These are phyloP conservation scores for Enteromius fasciolatus DNA, from an alignment of 2,797 vertebrate species.

Conservation along the genomic window DNA sequence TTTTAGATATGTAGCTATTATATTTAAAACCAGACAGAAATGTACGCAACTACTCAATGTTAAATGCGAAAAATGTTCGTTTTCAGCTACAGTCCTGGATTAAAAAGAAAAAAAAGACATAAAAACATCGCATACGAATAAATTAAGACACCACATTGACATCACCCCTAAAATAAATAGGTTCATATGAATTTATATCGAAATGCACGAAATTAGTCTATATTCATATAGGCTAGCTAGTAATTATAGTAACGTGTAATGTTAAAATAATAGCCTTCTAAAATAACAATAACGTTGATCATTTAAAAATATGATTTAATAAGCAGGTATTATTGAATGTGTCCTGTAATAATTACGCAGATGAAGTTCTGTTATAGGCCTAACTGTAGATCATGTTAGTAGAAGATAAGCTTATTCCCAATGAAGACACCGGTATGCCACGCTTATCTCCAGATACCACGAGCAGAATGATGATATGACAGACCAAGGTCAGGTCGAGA, in stretches of 20 bases:
- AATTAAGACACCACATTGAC: background rate
- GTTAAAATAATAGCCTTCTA: background rate
- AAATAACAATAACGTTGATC: background rate
- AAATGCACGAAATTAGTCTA: background rate
- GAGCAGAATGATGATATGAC: constrained; percentile 51
- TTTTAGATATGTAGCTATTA: too few relatives aligned
- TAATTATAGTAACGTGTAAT: background rate
- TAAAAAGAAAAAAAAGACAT: background rate
- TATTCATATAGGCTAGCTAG: background rate
- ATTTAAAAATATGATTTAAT: background rate
- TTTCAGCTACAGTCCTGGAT: background rate
- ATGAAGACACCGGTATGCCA: constrained; percentile 35
- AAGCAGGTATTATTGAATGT: constrained; percentile 30
- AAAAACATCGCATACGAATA: background rate
- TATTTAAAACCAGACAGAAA: background rate
- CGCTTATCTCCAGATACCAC: constrained; percentile 56
- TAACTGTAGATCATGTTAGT: constrained; percentile 55
- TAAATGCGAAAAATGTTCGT: background rate
- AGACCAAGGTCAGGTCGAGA: constrained; percentile 52
- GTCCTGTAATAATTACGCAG: constrained; percentile 34
- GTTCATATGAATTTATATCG: background rate
- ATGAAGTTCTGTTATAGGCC: constrained; percentile 55
- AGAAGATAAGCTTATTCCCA: constrained; percentile 59
- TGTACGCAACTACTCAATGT: too few relatives aligned
- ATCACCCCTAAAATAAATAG: background rate